phyloP scores from a whole-genome alignment of 1,140 invertebrate genomes.

The Drosophila watanabei region DNA sequence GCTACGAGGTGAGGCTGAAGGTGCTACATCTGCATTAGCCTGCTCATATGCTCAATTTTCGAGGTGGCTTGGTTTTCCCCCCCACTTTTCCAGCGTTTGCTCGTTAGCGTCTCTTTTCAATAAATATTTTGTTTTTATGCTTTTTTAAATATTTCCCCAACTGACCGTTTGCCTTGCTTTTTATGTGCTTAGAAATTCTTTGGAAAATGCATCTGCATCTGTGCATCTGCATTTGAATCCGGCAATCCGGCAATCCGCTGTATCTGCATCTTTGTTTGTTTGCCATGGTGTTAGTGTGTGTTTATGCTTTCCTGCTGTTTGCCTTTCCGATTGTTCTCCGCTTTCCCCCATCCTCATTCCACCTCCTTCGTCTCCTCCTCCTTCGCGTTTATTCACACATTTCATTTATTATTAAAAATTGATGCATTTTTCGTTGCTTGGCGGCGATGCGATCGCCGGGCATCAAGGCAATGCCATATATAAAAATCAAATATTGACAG shows the following conservation, averaged over 20 bases:
- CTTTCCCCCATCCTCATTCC: background rate
- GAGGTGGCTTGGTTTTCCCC: conserved; percentile 48
- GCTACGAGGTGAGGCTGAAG: background rate
- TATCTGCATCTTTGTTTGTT: conserved; percentile 73
- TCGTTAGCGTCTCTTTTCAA: conserved; percentile 72
- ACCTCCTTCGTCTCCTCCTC: background rate
- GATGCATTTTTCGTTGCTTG: conserved; percentile 43
- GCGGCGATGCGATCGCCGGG: conserved; percentile 47
- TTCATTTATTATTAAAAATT: conserved; percentile 81
- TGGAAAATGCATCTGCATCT: conserved; percentile 70
- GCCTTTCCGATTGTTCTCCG: conserved; percentile 73
- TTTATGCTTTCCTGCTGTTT: conserved; percentile 82
- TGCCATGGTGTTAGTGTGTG: conserved; percentile 76
- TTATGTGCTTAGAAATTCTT: conserved; percentile 80
- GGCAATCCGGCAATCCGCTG: conserved; percentile 13
- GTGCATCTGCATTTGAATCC: conserved; percentile 38
- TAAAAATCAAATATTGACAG: conserved; percentile 80
- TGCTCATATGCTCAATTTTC: conserved; percentile 58
- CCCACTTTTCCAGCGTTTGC: conserved; percentile 31
- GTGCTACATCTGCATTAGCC: conserved; percentile 60
- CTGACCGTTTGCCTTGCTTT: conserved; percentile 72
- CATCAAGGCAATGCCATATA: conserved; percentile 55
- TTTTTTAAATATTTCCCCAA: conserved; percentile 81
- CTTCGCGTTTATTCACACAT: conserved; percentile 75
- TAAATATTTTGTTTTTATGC: conserved; percentile 84